Evolutionary conservation across 2,113 vertebrate species (phyloP).

Genomic region (Tauraco erythrolophus): DNA sequence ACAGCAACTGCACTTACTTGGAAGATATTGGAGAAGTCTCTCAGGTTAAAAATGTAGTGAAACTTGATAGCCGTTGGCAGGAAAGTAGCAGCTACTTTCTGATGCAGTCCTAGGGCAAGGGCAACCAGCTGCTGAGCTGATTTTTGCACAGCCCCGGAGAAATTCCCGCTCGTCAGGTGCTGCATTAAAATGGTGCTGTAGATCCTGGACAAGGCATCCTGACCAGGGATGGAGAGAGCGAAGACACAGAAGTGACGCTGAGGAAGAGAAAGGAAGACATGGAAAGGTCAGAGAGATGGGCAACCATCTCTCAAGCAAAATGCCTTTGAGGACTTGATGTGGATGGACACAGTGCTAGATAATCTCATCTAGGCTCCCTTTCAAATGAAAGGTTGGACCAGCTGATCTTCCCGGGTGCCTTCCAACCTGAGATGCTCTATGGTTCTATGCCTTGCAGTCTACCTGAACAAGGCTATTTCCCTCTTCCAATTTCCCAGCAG

Average conservation of each 20-base stretch:
- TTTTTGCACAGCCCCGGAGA: constrained; percentile 79
- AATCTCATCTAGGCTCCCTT: neutral
- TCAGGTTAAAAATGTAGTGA: constrained; percentile 95
- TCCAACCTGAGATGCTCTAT: neutral
- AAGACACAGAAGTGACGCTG: constrained; percentile 96
- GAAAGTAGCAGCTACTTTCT: constrained; percentile 84
- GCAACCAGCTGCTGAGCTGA: constrained; percentile 79
- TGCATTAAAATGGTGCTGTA: constrained; percentile 89
- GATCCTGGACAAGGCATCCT: constrained; percentile 88
- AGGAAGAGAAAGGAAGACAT: neutral
- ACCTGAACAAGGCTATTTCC: neutral
- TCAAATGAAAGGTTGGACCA: neutral
- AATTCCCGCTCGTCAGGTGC: constrained; percentile 81
- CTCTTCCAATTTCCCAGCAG: neutral
- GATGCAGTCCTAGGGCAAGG: constrained; percentile 86
- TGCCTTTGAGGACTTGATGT: neutral
- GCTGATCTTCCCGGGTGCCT: accelerated
- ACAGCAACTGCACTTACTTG: constrained; percentile 80
- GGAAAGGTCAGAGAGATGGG: neutral
- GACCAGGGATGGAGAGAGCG: constrained; percentile 86
- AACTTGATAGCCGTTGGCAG: constrained; percentile 94
- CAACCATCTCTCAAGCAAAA: neutral
- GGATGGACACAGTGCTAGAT: neutral
- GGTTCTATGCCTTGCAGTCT: neutral
- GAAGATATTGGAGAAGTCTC: constrained; percentile 95